These are phyloP conservation scores for Montipora capricornis DNA, from an alignment of 64 coral and sea anemone genomes.

Conservation along the genomic window DNA sequence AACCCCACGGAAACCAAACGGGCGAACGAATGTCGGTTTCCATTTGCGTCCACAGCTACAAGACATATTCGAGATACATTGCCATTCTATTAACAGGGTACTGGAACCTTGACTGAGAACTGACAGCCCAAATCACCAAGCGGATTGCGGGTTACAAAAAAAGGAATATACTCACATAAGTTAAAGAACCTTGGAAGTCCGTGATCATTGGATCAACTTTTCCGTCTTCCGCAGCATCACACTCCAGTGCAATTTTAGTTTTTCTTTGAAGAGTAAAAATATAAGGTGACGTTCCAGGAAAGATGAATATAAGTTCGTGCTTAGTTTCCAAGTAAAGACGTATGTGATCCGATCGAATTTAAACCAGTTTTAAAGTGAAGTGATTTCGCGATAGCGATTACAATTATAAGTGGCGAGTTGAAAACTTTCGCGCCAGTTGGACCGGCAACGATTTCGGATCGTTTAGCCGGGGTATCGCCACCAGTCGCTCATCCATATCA, in stretches of 20 bases:
- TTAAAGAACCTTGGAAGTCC: not conserved
- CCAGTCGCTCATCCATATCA: too few species aligned
- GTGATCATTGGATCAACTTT: constrained; percentile 11
- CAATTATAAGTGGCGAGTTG: too few species aligned
- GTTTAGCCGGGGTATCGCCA: too few species aligned
- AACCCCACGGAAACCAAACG: too few species aligned
- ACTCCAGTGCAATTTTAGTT: constrained; percentile 29
- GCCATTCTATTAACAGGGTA: not conserved
- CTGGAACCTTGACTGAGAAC: not conserved
- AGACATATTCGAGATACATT: too few species aligned
- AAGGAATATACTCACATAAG: not conserved
- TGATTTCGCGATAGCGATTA: too few species aligned
- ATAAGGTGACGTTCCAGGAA: not conserved
- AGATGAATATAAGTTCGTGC: not conserved
- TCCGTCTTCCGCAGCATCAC: constrained; percentile 2
- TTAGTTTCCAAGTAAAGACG: not conserved
- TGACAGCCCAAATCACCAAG: not conserved
- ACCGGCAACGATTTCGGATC: too few species aligned
- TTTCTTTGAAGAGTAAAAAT: not conserved
- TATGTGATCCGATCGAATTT: too few species aligned
- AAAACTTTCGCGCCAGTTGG: too few species aligned
- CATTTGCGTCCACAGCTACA: too few species aligned
- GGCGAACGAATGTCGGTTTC: too few species aligned
- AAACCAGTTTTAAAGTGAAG: too few species aligned
- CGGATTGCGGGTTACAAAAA: not conserved